phyloP scores from a whole-genome alignment of 2,113 vertebrate species.

The Perognathus longimembris region DNA sequence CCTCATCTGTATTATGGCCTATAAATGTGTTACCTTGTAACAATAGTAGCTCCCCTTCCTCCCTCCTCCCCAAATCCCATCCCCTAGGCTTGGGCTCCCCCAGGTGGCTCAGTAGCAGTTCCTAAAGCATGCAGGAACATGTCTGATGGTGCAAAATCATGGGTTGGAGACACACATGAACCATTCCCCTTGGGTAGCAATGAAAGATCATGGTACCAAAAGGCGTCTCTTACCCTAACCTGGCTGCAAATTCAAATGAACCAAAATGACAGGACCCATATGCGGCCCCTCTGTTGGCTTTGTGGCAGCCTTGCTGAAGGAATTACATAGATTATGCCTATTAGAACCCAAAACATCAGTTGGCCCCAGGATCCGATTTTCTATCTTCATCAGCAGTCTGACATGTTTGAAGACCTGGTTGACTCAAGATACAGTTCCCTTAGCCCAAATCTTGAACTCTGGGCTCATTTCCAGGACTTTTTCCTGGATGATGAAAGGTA shows the following conservation, averaged over 20 bases:
- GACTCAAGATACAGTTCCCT: constrained; percentile 65
- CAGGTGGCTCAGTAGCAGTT: constrained; percentile 80
- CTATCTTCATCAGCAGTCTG: constrained; percentile 58
- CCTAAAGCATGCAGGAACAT: constrained; percentile 81
- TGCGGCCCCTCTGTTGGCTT: constrained; percentile 43
- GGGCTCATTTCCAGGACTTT: constrained; percentile 57
- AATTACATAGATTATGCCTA: constrained; percentile 29
- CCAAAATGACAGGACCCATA: constrained; percentile 43
- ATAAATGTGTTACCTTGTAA: constrained; percentile 73
- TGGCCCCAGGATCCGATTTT: constrained; percentile 62
- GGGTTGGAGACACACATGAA: constrained; percentile 80
- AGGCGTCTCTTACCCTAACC: constrained; percentile 61
- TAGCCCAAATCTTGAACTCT: constrained; percentile 57
- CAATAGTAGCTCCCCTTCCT: constrained; percentile 69
- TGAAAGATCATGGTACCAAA: constrained; percentile 77
- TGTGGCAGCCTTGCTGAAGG: constrained; percentile 44
- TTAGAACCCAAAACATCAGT: constrained; percentile 57
- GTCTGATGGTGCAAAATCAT: constrained; percentile 82
- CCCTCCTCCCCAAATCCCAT: constrained; percentile 69
- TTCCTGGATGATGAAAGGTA: constrained; percentile 62
- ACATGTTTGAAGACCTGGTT: constrained; percentile 77
- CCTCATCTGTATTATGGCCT: constrained; percentile 69
- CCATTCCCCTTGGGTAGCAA: constrained; percentile 61
- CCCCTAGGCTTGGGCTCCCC: constrained; percentile 80
- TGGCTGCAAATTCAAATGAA: constrained; percentile 65